Percentiles rank a stretch among this genome's conserved stretches.
phyloP scores from a whole-genome alignment of 2,113 vertebrate genomes.

The Apistogramma diplotaenia region DNA sequence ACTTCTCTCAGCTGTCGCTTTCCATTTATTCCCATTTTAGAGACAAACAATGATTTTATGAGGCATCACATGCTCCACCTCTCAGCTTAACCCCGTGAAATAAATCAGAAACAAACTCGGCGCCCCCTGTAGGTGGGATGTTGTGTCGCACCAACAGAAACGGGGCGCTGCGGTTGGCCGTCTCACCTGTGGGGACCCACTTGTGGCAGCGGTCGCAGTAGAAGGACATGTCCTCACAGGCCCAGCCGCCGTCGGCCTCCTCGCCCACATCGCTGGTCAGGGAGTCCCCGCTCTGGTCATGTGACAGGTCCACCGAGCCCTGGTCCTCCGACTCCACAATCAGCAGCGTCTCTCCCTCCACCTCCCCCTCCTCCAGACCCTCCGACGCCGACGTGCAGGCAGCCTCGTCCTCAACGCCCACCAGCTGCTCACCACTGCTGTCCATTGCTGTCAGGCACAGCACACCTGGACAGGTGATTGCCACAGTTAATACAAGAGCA shows the following conservation, averaged over 20 bases:
- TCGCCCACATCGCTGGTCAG: constrained; percentile 93
- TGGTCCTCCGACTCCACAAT: constrained; percentile 96
- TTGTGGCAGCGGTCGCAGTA: constrained; percentile 98
- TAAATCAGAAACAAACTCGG: too few relatives aligned
- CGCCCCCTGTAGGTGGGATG: too few relatives aligned
- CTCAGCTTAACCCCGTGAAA: too few relatives aligned
- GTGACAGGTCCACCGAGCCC: constrained; percentile 92
- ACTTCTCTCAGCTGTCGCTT: too few relatives aligned
- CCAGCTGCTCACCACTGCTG: constrained; percentile 79
- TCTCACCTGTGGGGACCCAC: constrained; percentile 90
- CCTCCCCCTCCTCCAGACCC: constrained; percentile 94
- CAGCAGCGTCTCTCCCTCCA: constrained; percentile 94
- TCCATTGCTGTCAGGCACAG: constrained; percentile 76
- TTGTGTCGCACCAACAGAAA: background rate
- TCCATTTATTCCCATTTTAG: too few relatives aligned
- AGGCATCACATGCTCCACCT: too few relatives aligned
- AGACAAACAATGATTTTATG: too few relatives aligned
- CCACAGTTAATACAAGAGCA: background rate
- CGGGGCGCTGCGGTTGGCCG: background rate
- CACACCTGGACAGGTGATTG: background rate
- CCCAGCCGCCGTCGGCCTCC: constrained; percentile 81
- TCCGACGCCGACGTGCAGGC: constrained; percentile 88
- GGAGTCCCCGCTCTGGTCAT: constrained; percentile 96
- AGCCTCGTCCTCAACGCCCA: constrained; percentile 82
- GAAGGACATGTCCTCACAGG: constrained; percentile 88